Conservation (phyloP, 2,797 vertebrate species). For the Pteronotus mesoamericanus region DNA sequence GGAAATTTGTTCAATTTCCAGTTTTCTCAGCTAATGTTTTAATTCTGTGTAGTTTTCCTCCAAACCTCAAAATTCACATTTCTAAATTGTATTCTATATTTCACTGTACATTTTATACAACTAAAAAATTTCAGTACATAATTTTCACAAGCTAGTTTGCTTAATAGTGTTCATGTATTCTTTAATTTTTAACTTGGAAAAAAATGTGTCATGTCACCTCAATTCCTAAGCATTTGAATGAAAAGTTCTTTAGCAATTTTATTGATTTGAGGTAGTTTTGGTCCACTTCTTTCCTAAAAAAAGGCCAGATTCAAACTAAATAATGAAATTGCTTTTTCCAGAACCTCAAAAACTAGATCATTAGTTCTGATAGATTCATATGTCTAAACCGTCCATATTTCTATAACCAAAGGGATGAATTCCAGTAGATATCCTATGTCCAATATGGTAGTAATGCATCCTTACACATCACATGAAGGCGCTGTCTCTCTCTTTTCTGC, state of each 20-base stretch:
- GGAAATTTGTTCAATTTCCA: too few relatives aligned
- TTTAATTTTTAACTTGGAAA: neutral
- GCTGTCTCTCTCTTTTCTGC: neutral
- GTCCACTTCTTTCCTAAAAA: neutral
- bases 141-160: neutral
- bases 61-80: neutral
- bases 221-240: neutral
- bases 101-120: neutral
- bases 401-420: neutral
- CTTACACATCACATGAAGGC: neutral
- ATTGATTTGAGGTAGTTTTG: neutral
- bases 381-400: constrained; percentile 59
- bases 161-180: neutral
- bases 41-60: constrained; percentile 9
- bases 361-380: constrained; percentile 61
- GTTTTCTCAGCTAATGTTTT: too few relatives aligned
- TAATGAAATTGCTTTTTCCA: constrained; percentile 26
- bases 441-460: neutral
- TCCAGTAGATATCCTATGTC: neutral
- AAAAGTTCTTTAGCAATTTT: neutral
- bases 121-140: neutral
- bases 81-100: neutral
- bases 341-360: constrained; percentile 49
- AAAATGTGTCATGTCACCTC: neutral
- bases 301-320: neutral